Conservation (phyloP, 2,888 invertebrate species). For the Actias luna region DNA sequence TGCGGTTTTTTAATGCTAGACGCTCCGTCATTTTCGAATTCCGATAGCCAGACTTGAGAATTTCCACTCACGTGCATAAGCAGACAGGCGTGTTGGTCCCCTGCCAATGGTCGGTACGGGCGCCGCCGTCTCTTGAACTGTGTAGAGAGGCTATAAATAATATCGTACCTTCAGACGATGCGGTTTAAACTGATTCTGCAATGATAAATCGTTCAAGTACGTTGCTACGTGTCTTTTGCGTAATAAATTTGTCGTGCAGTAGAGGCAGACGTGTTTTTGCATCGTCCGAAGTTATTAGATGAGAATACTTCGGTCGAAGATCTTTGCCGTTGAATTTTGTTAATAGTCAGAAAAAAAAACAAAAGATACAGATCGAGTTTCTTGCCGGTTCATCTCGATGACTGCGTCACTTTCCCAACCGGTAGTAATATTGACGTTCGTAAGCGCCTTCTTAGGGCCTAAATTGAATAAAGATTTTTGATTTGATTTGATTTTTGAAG, state of each 20-base stretch:
- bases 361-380: background rate
- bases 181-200: background rate
- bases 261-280: constrained; percentile 2
- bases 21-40: constrained; percentile 15
- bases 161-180: background rate
- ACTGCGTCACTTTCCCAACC: too few species aligned
- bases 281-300: background rate
- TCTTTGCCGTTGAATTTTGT: background rate
- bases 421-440: too few species aligned
- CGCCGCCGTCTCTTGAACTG: constrained; percentile 39
- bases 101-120: constrained; percentile 50
- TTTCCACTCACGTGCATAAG: constrained; percentile 27
- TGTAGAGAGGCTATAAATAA: background rate
- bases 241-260: background rate
- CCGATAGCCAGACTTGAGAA: constrained; percentile 13
- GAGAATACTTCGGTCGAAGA: background rate
- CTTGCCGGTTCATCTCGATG: background rate
- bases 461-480: too few species aligned
- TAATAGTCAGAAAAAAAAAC: background rate
- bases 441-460: too few species aligned
- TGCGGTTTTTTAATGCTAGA: constrained; percentile 12
- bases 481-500: too few species aligned
- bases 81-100: constrained; percentile 48
- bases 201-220: background rate
- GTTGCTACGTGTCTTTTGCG: background rate